A percentile compares a stretch with the other conserved stretches of the same genome.
These are phyloP conservation scores for Coendou prehensilis DNA, from an alignment of 2,797 vertebrate genomes.

Conservation along the genomic window DNA sequence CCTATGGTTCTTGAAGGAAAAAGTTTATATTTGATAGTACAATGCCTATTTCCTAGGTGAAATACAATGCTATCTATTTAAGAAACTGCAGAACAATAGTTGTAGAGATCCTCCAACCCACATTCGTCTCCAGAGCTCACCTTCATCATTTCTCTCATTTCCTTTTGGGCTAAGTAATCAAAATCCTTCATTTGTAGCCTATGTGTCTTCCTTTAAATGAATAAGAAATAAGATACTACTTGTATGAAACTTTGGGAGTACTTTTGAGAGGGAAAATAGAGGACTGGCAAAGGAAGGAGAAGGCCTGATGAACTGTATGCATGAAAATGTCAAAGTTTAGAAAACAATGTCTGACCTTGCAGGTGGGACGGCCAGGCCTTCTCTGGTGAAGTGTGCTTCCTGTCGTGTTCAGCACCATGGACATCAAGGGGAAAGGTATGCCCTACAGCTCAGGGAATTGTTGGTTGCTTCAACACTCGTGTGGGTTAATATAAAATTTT, in stretches of 20 bases:
- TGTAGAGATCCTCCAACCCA: neutral
- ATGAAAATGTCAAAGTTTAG: slow-evolving; percentile 85
- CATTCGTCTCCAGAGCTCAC: slow-evolving; percentile 27
- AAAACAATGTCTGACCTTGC: slow-evolving; percentile 65
- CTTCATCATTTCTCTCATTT: slow-evolving; percentile 68
- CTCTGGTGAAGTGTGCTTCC: neutral
- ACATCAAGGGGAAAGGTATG: neutral
- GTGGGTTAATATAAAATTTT: neutral
- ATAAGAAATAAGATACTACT: slow-evolving; percentile 87
- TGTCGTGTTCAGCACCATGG: neutral
- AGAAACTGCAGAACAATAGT: neutral
- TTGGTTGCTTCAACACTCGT: neutral
- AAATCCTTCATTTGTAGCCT: slow-evolving; percentile 77
- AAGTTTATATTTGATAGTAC: neutral
- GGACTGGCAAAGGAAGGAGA: slow-evolving; percentile 45
- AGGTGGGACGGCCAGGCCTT: neutral
- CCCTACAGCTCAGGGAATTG: neutral
- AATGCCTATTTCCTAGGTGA: neutral
- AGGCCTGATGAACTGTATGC: slow-evolving; percentile 87
- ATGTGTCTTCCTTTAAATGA: slow-evolving; percentile 87
- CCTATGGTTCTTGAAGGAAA: neutral
- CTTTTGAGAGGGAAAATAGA: slow-evolving; percentile 75
- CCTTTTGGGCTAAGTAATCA: slow-evolving; percentile 80
- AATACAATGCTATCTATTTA: neutral
- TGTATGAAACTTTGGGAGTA: slow-evolving; percentile 88